Conservation (phyloP, 2,113 vertebrate species). For the Daboia siamensis region DNA sequence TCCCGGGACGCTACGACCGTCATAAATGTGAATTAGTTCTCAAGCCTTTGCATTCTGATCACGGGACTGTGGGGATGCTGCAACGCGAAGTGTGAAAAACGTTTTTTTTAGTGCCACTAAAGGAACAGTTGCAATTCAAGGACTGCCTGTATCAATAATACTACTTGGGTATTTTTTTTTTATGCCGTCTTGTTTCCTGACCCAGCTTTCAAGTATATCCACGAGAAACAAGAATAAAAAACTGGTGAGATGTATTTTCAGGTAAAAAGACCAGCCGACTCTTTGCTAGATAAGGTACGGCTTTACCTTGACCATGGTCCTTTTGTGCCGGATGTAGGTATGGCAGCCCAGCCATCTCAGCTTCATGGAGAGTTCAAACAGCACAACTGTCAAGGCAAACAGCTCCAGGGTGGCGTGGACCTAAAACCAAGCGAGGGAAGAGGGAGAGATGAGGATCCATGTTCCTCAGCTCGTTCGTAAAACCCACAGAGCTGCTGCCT, state of each 20-base stretch:
- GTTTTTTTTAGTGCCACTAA: too few relatives aligned
- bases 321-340: conserved; percentile 92
- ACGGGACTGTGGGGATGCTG: too few relatives aligned
- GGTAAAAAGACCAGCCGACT: background rate
- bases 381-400: conserved; percentile 85
- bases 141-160: too few relatives aligned
- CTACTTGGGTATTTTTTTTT: too few relatives aligned
- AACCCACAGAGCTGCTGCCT: background rate
- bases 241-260: background rate
- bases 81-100: too few relatives aligned
- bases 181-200: too few relatives aligned
- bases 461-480: background rate
- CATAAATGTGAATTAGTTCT: too few relatives aligned
- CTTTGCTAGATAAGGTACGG: background rate
- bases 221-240: too few relatives aligned
- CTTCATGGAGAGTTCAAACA: conserved; percentile 97
- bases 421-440: conserved; percentile 61
- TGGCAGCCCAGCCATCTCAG: conserved; percentile 93
- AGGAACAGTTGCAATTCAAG: too few relatives aligned
- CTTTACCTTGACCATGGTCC: conserved; percentile 96
- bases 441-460: fast-evolving
- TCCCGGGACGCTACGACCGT: too few relatives aligned
- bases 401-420: conserved; percentile 95
- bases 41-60: too few relatives aligned
- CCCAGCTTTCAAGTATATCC: too few relatives aligned